Evolutionary conservation across 2,113 vertebrate species (phyloP).

Genomic region (Aspiorhynchus laticeps): DNA sequence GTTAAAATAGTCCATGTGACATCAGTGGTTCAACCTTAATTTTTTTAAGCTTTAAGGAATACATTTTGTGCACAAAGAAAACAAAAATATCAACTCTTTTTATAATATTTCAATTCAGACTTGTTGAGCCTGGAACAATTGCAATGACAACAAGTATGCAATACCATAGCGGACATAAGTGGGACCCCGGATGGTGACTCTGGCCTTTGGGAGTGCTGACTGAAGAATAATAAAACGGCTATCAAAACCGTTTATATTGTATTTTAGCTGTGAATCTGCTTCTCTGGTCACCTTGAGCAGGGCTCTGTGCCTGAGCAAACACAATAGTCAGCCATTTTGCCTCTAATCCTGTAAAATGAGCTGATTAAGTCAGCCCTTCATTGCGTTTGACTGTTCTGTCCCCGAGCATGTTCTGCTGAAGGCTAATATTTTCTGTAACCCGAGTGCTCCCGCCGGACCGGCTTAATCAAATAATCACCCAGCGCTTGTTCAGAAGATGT

Average conservation of each 20-base stretch:
- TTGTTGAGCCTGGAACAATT: background rate
- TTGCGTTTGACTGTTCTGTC: slow-evolving; percentile 29
- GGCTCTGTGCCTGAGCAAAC: slow-evolving; percentile 18
- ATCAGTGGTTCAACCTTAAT: no score
- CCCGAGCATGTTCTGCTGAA: slow-evolving; percentile 42
- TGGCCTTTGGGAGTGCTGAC: background rate
- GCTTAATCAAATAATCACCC: slow-evolving; percentile 47
- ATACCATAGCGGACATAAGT: background rate
- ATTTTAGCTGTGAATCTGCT: background rate
- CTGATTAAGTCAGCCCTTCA: slow-evolving; percentile 33
- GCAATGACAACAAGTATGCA: background rate
- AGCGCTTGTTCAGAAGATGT: slow-evolving; percentile 36
- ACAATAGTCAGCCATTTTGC: slow-evolving; percentile 7
- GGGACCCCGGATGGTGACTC: background rate
- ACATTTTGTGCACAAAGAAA: no score
- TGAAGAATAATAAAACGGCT: background rate
- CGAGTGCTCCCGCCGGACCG: slow-evolving; percentile 25
- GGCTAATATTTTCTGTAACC: slow-evolving; percentile 51
- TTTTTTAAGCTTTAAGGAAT: no score
- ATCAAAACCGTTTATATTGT: background rate
- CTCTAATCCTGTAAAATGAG: slow-evolving; percentile 46
- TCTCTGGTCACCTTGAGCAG: slow-evolving; percentile 29
- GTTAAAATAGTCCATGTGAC: no score
- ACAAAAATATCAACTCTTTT: background rate
- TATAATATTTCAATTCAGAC: background rate